These are phyloP conservation scores for Misgurnus mizolepis DNA, from an alignment of 2,113 vertebrate species.

Conservation along the genomic window DNA sequence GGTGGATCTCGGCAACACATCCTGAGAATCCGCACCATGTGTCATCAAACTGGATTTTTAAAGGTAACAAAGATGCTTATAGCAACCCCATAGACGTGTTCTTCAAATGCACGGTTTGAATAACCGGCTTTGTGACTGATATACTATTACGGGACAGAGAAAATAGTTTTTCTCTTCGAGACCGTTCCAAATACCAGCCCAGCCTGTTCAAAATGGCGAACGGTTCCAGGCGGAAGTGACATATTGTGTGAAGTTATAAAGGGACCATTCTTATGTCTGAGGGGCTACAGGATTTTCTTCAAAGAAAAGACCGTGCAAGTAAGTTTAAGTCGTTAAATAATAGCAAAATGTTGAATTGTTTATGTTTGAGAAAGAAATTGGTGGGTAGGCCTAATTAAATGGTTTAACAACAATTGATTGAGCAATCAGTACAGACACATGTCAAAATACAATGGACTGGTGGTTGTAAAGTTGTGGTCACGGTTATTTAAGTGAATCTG, in stretches of 20 bases:
- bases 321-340: not conserved
- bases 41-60: slow-evolving; percentile 21
- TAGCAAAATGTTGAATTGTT: not conserved
- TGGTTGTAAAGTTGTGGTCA: too few species aligned
- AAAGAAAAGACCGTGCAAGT: not conserved
- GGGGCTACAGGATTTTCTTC: not conserved
- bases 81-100: not conserved
- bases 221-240: slow-evolving; percentile 85
- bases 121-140: not conserved
- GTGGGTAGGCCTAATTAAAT: too few species aligned
- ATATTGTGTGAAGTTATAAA: slow-evolving; percentile 78
- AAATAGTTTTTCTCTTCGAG: slow-evolving; percentile 57
- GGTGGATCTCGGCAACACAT: slow-evolving; percentile 49
- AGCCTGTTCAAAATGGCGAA: slow-evolving; percentile 85
- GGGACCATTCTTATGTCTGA: not conserved
- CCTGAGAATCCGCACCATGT: slow-evolving; percentile 45
- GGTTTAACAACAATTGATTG: too few species aligned
- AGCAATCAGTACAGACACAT: too few species aligned
- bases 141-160: not conserved
- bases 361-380: too few species aligned
- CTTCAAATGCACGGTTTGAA: not conserved
- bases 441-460: too few species aligned
- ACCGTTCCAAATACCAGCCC: slow-evolving; percentile 72
- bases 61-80: not conserved
- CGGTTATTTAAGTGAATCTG: too few species aligned